Evolutionary conservation across 2,113 vertebrate species (phyloP).

Genomic region (Anhinga rufa): DNA sequence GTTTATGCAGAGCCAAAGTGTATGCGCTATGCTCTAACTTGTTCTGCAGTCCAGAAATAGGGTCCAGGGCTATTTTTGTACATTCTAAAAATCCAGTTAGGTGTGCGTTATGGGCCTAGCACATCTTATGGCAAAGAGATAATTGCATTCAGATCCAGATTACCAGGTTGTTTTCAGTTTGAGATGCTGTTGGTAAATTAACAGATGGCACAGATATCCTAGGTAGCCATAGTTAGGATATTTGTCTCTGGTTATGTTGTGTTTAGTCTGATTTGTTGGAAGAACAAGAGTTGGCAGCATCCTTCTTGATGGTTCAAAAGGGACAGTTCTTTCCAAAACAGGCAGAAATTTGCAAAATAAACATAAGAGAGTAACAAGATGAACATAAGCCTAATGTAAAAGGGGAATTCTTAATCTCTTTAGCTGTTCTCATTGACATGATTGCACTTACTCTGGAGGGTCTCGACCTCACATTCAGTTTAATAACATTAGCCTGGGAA

Average conservation of each 20-base stretch:
- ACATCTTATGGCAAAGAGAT: neutral
- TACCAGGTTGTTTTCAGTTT: neutral
- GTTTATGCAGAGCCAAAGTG: neutral
- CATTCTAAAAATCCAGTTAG: neutral
- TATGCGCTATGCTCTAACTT: neutral
- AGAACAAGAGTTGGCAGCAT: neutral
- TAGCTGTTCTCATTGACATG: neutral
- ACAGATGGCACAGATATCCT: neutral
- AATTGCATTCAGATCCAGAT: neutral
- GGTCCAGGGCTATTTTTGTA: neutral
- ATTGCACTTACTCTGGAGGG: neutral
- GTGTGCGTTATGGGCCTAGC: neutral
- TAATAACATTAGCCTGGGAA: neutral
- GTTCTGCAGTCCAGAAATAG: neutral
- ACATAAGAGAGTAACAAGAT: neutral
- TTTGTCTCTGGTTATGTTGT: neutral
- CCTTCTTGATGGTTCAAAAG: neutral
- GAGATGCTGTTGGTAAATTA: neutral
- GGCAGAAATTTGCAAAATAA: neutral
- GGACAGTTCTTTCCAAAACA: neutral
- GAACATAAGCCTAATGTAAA: neutral
- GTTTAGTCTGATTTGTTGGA: neutral
- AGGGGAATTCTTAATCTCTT: neutral
- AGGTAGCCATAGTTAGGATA: neutral
- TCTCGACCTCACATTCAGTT: neutral